These are phyloP conservation scores for Cataglyphis rosenhaueri DNA, from an alignment of 2,888 invertebrate species.

Conservation along the genomic window DNA sequence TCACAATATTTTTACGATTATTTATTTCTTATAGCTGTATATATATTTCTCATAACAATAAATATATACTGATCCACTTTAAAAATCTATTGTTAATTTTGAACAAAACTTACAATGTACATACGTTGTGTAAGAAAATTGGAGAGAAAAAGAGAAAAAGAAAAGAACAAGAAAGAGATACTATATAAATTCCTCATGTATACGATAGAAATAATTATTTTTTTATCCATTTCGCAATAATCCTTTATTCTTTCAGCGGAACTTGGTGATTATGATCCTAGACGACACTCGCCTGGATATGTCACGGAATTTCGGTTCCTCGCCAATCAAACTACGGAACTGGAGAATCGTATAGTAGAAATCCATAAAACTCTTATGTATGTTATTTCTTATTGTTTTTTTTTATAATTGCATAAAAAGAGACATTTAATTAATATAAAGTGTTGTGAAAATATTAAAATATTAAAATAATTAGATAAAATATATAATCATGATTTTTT, in stretches of 20 bases:
- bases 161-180: too few relatives aligned
- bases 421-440: neutral
- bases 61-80: neutral
- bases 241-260: slow-evolving; percentile 90
- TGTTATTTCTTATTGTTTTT: slow-evolving; percentile 80
- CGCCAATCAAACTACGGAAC: slow-evolving; percentile 95
- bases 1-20: neutral
- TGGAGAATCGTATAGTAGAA: slow-evolving; percentile 95
- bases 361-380: slow-evolving; percentile 95
- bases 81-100: neutral
- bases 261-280: slow-evolving; percentile 96
- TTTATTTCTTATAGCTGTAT: neutral
- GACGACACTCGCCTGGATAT: slow-evolving; percentile 95
- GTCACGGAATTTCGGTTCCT: slow-evolving; percentile 97
- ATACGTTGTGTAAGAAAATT: neutral
- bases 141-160: neutral
- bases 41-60: neutral
- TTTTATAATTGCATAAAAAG: neutral
- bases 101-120: neutral
- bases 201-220: neutral
- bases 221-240: neutral
- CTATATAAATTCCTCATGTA: neutral
- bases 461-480: neutral
- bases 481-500: slow-evolving; percentile 75
- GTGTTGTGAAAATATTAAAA: neutral